Percentiles rank a stretch among this genome's conserved stretches.
Conservation (phyloP, 2,113 vertebrate genomes). For the Gyps fulvus region DNA sequence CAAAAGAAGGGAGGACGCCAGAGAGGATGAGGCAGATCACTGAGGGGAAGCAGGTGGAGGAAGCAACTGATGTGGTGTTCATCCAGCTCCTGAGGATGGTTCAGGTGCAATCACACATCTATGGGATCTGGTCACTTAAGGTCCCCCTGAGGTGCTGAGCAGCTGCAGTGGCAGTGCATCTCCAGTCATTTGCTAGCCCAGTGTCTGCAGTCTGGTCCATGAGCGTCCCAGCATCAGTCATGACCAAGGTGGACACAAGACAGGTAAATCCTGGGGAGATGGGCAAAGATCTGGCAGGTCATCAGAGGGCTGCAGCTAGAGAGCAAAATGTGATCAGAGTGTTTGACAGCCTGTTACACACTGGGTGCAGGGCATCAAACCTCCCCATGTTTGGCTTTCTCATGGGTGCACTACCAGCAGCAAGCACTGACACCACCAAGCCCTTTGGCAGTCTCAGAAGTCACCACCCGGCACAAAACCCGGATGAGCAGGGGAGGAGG, state of each 20-base stretch:
- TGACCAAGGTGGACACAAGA: not conserved
- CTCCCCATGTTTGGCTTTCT: fast-evolving
- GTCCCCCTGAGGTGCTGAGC: not conserved
- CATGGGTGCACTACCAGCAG: fast-evolving
- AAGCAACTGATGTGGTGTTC: not conserved
- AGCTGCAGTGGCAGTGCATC: not conserved
- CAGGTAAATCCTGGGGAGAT: not conserved
- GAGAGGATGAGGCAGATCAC: not conserved
- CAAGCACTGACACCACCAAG: not conserved
- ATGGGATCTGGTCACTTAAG: fast-evolving
- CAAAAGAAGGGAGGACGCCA: not conserved
- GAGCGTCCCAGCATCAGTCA: not conserved
- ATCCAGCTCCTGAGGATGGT: not conserved
- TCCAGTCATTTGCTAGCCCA: not conserved
- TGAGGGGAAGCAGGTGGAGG: not conserved
- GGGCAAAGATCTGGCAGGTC: not conserved
- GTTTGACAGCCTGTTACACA: not conserved
- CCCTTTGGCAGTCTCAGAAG: not conserved
- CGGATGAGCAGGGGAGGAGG: not conserved
- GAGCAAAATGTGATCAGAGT: not conserved
- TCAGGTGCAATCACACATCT: not conserved
- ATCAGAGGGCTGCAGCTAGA: not conserved
- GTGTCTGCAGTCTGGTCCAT: not conserved
- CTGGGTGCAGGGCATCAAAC: not conserved
- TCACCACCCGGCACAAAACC: not conserved